Evolutionary conservation across 2,888 invertebrate species (phyloP), one percentile per base, ranked within the genome.

Genomic region (Geotrupes spiniger): DNA sequence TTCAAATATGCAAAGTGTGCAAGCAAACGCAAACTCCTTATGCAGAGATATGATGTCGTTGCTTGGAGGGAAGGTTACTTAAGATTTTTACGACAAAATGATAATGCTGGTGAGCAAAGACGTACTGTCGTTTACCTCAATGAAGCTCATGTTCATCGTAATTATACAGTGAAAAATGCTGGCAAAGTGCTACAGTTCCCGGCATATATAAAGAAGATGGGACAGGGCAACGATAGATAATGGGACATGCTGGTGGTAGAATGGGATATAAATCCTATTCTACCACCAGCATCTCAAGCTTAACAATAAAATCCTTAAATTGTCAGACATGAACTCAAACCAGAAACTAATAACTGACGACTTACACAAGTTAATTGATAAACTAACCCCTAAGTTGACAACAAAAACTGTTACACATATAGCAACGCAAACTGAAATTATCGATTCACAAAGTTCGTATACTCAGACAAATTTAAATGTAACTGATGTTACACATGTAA

Each of bases 121-220:
- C n/a, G 40, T 2, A 25, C 26, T n/a, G 26, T 40, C 10, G 27
- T 40, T n/a, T 26, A 27, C 15, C 27, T 40, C 2, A 27, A 40
- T n/a, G 40, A 40, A 15, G 12, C 11, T 12, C 27, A 26, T 9
- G 40, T 40, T 6, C 40, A 40, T 26, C 25, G 5, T n/a, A 40
- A 40, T 26, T 40, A 27, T 14, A 27, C 40, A 27, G 27, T 26
- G 4, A 27, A 6, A 26, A 40, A 10, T 40, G 40, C 2, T 40
- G 27, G 27, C 27, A 40, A 27, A 40, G 40, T 40, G 2, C 27
- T 27, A 2, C 21, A 25, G 26, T 27, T 27, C 25, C n/a, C 3
- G 1, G 28, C 5, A 11, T 28, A 1, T 28, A 10, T 9, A 40
- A 26, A 26, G 2, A 21, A 26, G 26, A 40, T n/a, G 0, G 40